Conservation (phyloP, 2,888 invertebrate species). For the Anaspis maculata region DNA sequence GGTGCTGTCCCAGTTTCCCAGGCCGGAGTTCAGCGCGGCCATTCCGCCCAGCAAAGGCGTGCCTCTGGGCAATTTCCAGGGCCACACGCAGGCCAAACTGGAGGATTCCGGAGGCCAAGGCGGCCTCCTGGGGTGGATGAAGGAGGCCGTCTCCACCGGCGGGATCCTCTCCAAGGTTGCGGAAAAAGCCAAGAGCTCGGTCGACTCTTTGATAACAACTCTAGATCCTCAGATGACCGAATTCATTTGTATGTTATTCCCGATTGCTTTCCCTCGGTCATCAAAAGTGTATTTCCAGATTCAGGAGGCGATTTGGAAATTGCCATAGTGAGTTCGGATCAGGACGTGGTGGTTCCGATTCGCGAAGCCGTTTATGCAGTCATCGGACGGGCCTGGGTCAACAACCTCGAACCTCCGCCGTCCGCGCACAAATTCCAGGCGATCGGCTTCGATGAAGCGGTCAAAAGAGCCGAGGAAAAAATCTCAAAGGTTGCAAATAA, state of each 20-base stretch:
- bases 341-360: constrained; percentile 64
- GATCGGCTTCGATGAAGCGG: constrained; percentile 68
- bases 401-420: too few relatives aligned
- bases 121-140: constrained; percentile 61
- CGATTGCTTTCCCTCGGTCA: constrained; percentile 7
- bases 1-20: too few relatives aligned
- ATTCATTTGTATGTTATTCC: constrained; percentile 54
- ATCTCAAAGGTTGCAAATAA: constrained; percentile 48
- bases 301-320: constrained; percentile 72
- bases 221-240: constrained; percentile 86
- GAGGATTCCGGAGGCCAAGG: constrained; percentile 26
- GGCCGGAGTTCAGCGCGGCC: constrained; percentile 38
- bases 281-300: constrained; percentile 56
- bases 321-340: constrained; percentile 69
- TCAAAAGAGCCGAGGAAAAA: constrained; percentile 66
- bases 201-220: constrained; percentile 80
- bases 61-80: constrained; percentile 10
- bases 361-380: constrained; percentile 72
- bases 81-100: too few relatives aligned
- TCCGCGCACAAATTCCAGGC: too few relatives aligned
- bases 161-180: constrained; percentile 60
- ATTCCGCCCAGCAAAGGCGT: constrained; percentile 40
- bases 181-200: constrained; percentile 69
- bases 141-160: constrained; percentile 57
- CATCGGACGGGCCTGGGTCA: constrained; percentile 72